Evolutionary conservation across 2,888 invertebrate genomes (phyloP), one percentile per base, ranked within the genome.

Genomic region (Drosophila silvestris): DNA sequence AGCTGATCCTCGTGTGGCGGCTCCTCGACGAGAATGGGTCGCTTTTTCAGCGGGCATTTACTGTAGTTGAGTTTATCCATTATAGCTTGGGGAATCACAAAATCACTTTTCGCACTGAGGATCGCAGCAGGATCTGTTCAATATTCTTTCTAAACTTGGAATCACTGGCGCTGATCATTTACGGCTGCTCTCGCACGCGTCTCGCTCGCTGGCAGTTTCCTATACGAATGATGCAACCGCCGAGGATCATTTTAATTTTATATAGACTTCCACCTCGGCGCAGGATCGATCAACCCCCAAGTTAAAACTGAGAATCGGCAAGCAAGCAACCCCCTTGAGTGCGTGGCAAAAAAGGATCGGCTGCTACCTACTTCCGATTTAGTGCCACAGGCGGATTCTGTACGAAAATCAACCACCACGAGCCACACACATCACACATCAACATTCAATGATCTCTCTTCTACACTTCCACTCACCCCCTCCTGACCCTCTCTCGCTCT

Each of bases 21-120:
- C 68, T 82, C 72, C 58, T 78, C 81, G 66, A 91, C 65, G 73
- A 86, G 81, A 56, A 93, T 91, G 14, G 93, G 93, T 35, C 93
- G 90, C 85, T 93, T 93, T 63, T 93, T 93, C 30, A 93, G 85
- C 71, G 93, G 93, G 70, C 93, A 93, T 85, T 91, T 92, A 71
- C 92, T 92, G 72, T 93, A 93, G 70, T 93, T 94, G 22, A 84
- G 78, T 68, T 91, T 93, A 91, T 93, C 92, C 92, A 93, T 82
- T 37, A 37, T 32, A 22, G 26, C 32, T 37, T 50, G 4, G 44
- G 14, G 30, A 28, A n/a, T 59, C 58, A 69, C 70, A 28, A 32
- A 32, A n/a, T 57, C 3, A 30, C 6, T 53, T 35, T 47, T 7
- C 14, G 32, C 63, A 66, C 77, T 56, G 56, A 44, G 9, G 57